Conservation (phyloP, 2,888 invertebrate species). For the Drosophila antonietae region DNA sequence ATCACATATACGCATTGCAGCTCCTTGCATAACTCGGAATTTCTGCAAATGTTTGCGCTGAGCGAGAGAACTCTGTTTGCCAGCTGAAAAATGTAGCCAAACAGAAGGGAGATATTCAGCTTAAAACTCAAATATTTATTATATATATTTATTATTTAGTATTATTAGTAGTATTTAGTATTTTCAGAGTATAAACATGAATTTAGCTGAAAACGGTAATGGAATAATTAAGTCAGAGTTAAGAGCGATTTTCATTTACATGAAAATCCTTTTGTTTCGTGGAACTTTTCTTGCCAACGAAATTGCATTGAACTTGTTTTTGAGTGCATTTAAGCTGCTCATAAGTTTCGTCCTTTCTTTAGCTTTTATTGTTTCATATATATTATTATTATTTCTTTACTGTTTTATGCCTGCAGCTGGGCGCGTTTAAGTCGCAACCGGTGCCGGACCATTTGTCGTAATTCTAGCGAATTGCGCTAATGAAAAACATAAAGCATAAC, state of each 20-base stretch:
- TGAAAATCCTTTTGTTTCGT: not conserved
- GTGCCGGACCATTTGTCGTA: constrained; percentile 51
- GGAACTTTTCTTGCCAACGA: not conserved
- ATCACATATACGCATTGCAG: constrained; percentile 14
- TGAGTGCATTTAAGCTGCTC: constrained; percentile 1
- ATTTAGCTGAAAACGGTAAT: not conserved
- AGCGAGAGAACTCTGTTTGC: constrained; percentile 12
- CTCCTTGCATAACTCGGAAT: constrained; percentile 5
- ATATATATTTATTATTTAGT: not conserved
- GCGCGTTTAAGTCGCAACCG: constrained; percentile 31
- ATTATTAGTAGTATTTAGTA: not conserved
- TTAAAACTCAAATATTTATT: constrained; percentile 12
- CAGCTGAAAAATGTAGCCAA: constrained; percentile 7
- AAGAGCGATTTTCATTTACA: not conserved
- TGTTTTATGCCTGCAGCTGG: constrained; percentile 58
- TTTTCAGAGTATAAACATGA: no score
- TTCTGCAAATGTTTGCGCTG: constrained; percentile 41
- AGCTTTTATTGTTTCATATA: constrained; percentile 21
- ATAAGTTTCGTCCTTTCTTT: not conserved
- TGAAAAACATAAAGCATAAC: constrained; percentile 62
- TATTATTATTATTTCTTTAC: constrained; percentile 11
- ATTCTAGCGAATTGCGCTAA: constrained; percentile 67
- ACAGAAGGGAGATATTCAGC: not conserved
- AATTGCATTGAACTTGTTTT: not conserved
- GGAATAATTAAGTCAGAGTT: not conserved